Conservation (phyloP, 2,888 invertebrate species). For the Aricia artaxerxes region DNA sequence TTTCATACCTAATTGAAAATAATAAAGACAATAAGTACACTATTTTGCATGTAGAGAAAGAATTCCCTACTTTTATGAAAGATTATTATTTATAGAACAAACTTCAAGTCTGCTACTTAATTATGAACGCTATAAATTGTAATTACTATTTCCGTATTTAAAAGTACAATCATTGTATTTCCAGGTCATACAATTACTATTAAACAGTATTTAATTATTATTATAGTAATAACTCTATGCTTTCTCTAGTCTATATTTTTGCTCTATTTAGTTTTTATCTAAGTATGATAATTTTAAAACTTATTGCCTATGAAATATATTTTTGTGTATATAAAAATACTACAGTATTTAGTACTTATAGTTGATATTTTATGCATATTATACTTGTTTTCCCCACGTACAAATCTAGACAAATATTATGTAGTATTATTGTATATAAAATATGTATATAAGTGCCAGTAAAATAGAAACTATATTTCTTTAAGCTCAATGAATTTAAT, state of each 20-base stretch:
- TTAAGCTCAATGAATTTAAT: neutral
- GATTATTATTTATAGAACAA: too few relatives aligned
- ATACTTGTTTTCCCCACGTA: neutral
- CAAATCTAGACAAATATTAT: slow-evolving; percentile 1
- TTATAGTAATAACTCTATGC: neutral
- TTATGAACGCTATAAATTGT: neutral
- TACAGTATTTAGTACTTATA: neutral
- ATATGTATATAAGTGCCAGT: neutral
- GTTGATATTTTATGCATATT: neutral
- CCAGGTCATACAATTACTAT: neutral
- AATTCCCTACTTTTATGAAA: too few relatives aligned
- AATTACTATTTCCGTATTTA: neutral
- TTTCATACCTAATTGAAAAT: too few relatives aligned
- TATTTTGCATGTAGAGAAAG: too few relatives aligned
- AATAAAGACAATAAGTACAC: too few relatives aligned
- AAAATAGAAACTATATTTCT: neutral
- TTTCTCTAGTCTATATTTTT: slow-evolving; percentile 12
- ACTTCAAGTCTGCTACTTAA: neutral
- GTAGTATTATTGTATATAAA: neutral
- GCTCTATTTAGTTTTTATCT: neutral
- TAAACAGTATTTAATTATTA: neutral
- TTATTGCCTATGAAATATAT: neutral
- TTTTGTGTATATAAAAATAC: neutral
- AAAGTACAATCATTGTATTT: neutral
- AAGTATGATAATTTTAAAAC: neutral